Evolutionary conservation across 92 coral and sea anemone species (phyloP), one percentile per base, ranked within the genome.

Genomic region (Paragorgia papillata): DNA sequence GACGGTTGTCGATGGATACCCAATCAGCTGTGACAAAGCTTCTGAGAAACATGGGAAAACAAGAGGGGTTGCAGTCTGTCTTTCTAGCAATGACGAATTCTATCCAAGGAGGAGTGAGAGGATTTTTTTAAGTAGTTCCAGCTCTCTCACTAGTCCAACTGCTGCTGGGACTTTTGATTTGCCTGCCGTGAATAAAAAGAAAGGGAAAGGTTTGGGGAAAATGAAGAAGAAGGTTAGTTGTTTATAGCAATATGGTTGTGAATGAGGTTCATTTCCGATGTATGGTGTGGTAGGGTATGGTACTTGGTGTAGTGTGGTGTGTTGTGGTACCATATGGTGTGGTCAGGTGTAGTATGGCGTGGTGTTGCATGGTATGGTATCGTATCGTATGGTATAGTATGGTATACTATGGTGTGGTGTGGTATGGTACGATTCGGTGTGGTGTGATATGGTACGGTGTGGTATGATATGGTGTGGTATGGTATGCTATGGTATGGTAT

Each of bases 101-200:
- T 96, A 91, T 41, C 90, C 95, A 19, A 79, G 99, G 34, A 87
- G 99, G 58, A 95, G 99, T 39, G 99, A 95, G 73, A 61, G 99
- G 57, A 95, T 95, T 19, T 95, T 95, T 48, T 80, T 95, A 21
- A 95, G 88, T 67, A 95, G 99, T 71, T 46, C 88, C 55, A 91
- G 96, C 77, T 92, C 97, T 34, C 69, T 90, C 59, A 82, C 86
- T 0, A 86, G 89, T 57, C 92, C 92, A n/a, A 68, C 90, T 31
- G 80, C 88, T 28, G 53, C 86, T 26, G 75, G 74, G 44, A 86
- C 87, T 30, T 89, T 92, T 58, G 77, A 81, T 35, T 83, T 83
- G 76, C 76, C 75, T 17, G 35, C 75, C 22, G 48, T 49, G 34
- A 90, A 85, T 51, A 53, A 69, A 43, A 90, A 90, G 53, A 90